Evolutionary conservation across 2,113 vertebrate species (phyloP), one percentile per base, ranked within the genome.

Genomic region (Scartelaos histophorus): DNA sequence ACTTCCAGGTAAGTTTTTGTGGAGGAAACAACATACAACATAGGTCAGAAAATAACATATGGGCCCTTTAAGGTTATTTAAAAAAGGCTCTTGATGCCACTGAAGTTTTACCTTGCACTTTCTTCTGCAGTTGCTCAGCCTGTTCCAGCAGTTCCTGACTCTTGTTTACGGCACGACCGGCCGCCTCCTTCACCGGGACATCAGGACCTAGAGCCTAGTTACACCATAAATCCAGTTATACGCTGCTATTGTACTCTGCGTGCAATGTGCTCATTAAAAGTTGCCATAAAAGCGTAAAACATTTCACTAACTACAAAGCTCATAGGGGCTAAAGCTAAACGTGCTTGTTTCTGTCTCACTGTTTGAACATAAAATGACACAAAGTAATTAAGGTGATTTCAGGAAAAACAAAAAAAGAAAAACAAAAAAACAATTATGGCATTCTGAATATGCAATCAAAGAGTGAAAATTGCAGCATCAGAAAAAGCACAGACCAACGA

Each of bases 141-240:
- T 90, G 64, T 64, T 89, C 78, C 10, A 92, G 69, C 73, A 92
- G 78, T n/a, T n/a, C 67, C 9, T 78, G 64, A 53, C 91, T 92
- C 75, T 91, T 89, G 74, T 87, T 81, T 16, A 87, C 79, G 45
- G 87, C 79, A 67, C 15, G 73, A 56, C 80, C 70, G 70, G 91
- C 87, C 45, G 75, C 83, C 3, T 91, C 89, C 73, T 88, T 92
- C 24, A 90, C 51, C 24, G 88, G 88, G 56, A 87, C 75, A 6
- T 90, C 87, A 53, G 83, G 71, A 78, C 89, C 87, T 60, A 85
- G 81, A 83, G 81, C 91, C 91, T 92, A 13, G 68, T 22, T 54
- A 51, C 43, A 54, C 68, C 25, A 66, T 62, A 10, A 24, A 21
- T 47, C 54, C 6, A 21, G 13, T 22, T 24, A 46, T 66, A 6